Percentiles rank a stretch among this genome's conserved stretches.
These are phyloP conservation scores for Bombylius major DNA, from an alignment of 2,888 invertebrate species.

Conservation along the genomic window DNA sequence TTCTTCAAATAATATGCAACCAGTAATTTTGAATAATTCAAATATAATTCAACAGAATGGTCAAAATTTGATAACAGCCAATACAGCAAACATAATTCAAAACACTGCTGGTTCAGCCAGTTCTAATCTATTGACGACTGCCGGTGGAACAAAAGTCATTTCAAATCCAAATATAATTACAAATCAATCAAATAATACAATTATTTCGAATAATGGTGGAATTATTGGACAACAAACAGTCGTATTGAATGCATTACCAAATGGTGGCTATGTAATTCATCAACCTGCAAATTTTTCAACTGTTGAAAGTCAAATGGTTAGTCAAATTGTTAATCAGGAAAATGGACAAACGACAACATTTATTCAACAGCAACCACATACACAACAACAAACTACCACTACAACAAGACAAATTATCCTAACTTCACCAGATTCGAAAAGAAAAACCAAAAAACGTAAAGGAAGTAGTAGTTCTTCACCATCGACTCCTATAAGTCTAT, in stretches of 20 bases:
- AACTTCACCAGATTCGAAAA: constrained; percentile 59
- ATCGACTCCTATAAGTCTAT: constrained; percentile 25
- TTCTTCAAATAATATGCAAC: constrained; percentile 20
- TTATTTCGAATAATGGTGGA: constrained; percentile 18
- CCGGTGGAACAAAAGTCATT: constrained; percentile 22
- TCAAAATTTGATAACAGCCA: constrained; percentile 17
- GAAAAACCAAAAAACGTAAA: constrained; percentile 61
- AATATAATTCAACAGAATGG: constrained; percentile 15
- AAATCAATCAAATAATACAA: constrained; percentile 9
- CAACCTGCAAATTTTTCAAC: constrained; percentile 54
- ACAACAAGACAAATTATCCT: constrained; percentile 28
- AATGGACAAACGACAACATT: constrained; percentile 14
- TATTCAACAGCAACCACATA: constrained; percentile 21
- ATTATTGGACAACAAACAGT: constrained; percentile 65
- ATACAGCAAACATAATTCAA: constrained; percentile 10
- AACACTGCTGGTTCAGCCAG: background rate
- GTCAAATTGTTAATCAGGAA: constrained; percentile 46
- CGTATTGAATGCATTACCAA: constrained; percentile 64
- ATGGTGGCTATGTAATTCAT: constrained; percentile 68
- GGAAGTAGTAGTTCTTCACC: constrained; percentile 31
- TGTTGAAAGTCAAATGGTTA: constrained; percentile 56
- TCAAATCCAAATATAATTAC: constrained; percentile 10
- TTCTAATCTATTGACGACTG: constrained; percentile 9
- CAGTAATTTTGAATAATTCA: constrained; percentile 16
- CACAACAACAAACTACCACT: constrained; percentile 16